phyloP scores from a whole-genome alignment of 2,888 invertebrate species.

The Yponomeuta plumbellus region DNA sequence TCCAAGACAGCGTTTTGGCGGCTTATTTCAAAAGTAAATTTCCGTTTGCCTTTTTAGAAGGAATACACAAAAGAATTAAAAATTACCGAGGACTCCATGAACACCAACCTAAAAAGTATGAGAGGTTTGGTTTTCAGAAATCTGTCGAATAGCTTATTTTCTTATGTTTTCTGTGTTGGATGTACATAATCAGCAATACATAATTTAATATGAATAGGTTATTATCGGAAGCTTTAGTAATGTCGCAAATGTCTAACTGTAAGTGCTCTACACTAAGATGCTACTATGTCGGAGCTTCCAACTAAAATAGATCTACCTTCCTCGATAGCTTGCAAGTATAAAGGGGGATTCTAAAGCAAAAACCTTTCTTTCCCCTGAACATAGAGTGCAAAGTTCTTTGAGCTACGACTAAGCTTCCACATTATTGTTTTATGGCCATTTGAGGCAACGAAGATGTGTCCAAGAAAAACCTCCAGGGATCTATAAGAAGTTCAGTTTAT shows the following conservation, averaged over 20 bases:
- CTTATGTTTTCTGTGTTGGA: too few relatives aligned
- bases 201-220: too few relatives aligned
- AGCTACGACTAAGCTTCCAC: not conserved
- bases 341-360: not conserved
- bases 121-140: too few relatives aligned
- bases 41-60: too few relatives aligned
- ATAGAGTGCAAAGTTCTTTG: not conserved
- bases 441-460: not conserved
- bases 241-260: not conserved
- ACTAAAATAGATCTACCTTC: constrained; percentile 1
- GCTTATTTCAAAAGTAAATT: too few relatives aligned
- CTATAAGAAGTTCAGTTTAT: not conserved
- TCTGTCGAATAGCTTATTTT: too few relatives aligned
- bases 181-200: too few relatives aligned
- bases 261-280: not conserved
- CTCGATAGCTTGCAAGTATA: not conserved
- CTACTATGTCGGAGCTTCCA: not conserved
- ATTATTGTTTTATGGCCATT: not conserved
- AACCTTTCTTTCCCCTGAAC: not conserved
- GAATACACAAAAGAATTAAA: too few relatives aligned
- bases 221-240: too few relatives aligned
- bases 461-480: not conserved
- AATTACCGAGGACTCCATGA: too few relatives aligned
- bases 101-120: too few relatives aligned
- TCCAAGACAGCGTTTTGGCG: too few relatives aligned